Conservation (phyloP, 2,797 vertebrate species). For the Microctenopoma steveboyesi region DNA sequence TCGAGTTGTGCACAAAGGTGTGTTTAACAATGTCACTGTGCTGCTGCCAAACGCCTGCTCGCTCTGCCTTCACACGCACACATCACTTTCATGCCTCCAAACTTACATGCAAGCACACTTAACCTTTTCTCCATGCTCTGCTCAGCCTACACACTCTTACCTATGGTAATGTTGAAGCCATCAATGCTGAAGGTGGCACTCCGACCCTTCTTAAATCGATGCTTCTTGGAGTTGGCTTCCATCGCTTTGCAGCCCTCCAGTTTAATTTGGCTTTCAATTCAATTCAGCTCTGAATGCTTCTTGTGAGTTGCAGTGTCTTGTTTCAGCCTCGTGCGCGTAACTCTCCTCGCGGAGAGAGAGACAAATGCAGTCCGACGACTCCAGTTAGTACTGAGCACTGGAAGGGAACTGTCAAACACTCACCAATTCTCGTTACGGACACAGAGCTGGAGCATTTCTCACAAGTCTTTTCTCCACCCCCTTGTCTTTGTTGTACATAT, state of each 20-base stretch:
- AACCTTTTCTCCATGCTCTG: constrained; percentile 29
- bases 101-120: constrained; percentile 39
- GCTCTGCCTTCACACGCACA: constrained; percentile 34
- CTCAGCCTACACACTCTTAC: constrained; percentile 82
- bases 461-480: constrained; percentile 51
- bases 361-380: constrained; percentile 55
- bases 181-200: constrained; percentile 97
- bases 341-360: constrained; percentile 44
- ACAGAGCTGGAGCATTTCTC: constrained; percentile 53
- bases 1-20: constrained; percentile 56
- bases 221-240: constrained; percentile 89
- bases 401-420: constrained; percentile 61
- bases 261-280: too few relatives aligned
- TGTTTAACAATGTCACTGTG: constrained; percentile 38
- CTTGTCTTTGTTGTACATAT: constrained; percentile 56
- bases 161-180: constrained; percentile 96
- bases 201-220: constrained; percentile 93
- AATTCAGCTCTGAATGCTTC: constrained; percentile 6
- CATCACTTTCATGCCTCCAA: constrained; percentile 14
- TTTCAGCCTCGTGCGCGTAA: constrained; percentile 52
- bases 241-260: constrained; percentile 77
- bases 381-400: constrained; percentile 30
- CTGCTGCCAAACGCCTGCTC: constrained; percentile 30
- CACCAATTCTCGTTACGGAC: constrained; percentile 56
- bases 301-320: constrained; percentile 52